Percentiles rank a stretch among this genome's conserved stretches.
Conservation (phyloP, 2,888 invertebrate species). For the Pharmacophagus antenor region DNA sequence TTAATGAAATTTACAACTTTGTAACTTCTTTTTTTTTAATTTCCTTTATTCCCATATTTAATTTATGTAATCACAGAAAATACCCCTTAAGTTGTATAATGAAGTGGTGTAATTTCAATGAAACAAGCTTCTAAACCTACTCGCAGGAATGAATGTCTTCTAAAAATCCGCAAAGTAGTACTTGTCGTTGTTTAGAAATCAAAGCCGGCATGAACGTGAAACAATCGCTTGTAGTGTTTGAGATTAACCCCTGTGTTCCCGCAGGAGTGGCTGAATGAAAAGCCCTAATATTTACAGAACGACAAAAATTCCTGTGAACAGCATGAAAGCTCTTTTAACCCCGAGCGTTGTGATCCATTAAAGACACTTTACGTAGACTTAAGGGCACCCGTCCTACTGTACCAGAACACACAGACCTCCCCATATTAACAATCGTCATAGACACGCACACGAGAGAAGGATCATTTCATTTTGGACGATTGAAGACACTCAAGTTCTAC, state of each 20-base stretch:
- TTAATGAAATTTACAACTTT: background rate
- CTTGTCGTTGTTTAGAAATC: slow-evolving; percentile 12
- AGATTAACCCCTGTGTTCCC: slow-evolving; percentile 37
- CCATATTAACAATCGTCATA: slow-evolving; percentile 23
- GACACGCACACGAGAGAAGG: slow-evolving; percentile 41
- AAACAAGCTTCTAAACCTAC: background rate
- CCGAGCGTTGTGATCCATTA: slow-evolving; percentile 65
- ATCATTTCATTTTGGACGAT: slow-evolving; percentile 42
- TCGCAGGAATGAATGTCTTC: background rate
- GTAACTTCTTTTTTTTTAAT: too few relatives aligned
- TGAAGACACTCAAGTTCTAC: slow-evolving; percentile 49
- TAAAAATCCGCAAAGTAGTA: background rate
- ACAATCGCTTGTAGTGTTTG: slow-evolving; percentile 36
- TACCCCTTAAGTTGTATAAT: background rate
- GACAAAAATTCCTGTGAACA: slow-evolving; percentile 62
- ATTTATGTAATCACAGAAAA: too few relatives aligned
- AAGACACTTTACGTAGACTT: slow-evolving; percentile 70
- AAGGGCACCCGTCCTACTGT: slow-evolving; percentile 59
- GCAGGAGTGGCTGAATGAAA: slow-evolving; percentile 50
- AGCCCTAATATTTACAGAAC: slow-evolving; percentile 65
- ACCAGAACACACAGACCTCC: slow-evolving; percentile 53
- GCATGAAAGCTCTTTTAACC: slow-evolving; percentile 68
- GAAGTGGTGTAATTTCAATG: background rate
- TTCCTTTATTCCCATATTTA: too few relatives aligned
- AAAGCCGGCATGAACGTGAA: slow-evolving; percentile 18